Conservation (phyloP, 1,140 invertebrate species). For the Sitophilus oryzae region DNA sequence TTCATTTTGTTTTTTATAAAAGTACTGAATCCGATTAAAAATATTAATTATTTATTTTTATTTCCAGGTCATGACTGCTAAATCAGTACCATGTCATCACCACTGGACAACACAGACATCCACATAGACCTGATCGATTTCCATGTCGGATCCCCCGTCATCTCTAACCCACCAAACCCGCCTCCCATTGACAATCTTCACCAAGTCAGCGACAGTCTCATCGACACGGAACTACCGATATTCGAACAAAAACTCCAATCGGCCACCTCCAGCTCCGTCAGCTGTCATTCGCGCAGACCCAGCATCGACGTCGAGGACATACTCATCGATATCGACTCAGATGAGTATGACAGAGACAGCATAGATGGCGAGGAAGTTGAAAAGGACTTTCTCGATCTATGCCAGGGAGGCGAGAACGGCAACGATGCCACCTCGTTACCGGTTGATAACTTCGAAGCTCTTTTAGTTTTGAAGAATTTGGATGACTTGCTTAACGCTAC, state of each 20-base stretch:
- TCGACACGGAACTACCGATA: constrained; percentile 38
- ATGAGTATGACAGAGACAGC: constrained; percentile 18
- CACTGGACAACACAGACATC: neutral
- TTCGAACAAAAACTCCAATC: constrained; percentile 37
- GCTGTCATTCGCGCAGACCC: constrained; percentile 19
- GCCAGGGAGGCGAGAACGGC: constrained; percentile 18
- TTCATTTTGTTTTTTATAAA: neutral
- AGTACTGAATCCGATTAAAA: neutral
- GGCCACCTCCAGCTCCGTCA: constrained; percentile 7
- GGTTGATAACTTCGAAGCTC: constrained; percentile 34
- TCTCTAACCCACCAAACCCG: constrained; percentile 14
- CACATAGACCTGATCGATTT: constrained; percentile 35
- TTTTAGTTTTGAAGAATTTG: constrained; percentile 31
- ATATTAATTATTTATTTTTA: neutral
- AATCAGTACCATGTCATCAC: constrained; percentile 6
- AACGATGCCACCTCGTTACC: constrained; percentile 3
- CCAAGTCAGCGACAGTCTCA: constrained; percentile 30
- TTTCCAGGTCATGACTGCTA: constrained; percentile 17
- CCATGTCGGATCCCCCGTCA: constrained; percentile 31
- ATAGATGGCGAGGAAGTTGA: constrained; percentile 18
- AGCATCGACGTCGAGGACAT: constrained; percentile 39
- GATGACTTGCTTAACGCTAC: constrained; percentile 37
- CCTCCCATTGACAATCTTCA: constrained; percentile 11
- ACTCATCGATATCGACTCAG: constrained; percentile 35
- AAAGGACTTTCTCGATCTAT: constrained; percentile 10